These are phyloP conservation scores for Sericinus montela DNA, from an alignment of 2,888 invertebrate genomes.

Conservation along the genomic window DNA sequence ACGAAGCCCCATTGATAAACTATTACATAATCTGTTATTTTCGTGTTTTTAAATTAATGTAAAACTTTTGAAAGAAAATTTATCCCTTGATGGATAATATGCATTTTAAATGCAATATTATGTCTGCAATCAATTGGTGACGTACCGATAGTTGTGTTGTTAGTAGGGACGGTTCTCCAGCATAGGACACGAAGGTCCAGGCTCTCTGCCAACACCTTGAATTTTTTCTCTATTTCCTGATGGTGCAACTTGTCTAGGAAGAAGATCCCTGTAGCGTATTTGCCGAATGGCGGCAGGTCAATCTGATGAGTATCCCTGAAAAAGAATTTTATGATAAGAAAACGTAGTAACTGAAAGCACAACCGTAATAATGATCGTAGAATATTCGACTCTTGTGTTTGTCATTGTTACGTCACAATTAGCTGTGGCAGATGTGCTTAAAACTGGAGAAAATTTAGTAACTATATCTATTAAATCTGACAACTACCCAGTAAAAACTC, in stretches of 20 bases:
- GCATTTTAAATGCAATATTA: neutral
- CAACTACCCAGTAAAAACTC: no score
- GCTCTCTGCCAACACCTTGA: conserved; percentile 88
- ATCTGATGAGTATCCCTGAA: conserved; percentile 89
- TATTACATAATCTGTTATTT: no score
- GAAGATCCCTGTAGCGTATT: conserved; percentile 97
- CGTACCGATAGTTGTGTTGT: conserved; percentile 90
- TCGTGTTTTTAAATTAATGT: neutral
- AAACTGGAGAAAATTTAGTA: no score
- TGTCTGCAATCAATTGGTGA: neutral
- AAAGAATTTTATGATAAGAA: neutral
- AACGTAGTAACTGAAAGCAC: no score
- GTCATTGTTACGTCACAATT: no score
- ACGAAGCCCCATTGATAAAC: neutral
- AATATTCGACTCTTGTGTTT: no score
- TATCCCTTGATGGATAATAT: no score
- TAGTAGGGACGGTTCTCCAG: conserved; percentile 96
- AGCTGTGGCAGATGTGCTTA: no score
- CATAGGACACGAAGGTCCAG: conserved; percentile 90
- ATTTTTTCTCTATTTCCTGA: conserved; percentile 88
- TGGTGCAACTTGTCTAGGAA: conserved; percentile 93
- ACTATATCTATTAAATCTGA: no score
- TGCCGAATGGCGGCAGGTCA: conserved; percentile 90
- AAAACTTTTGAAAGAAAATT: neutral
- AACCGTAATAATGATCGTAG: no score